Percentiles rank a stretch among this genome's conserved stretches.
Conservation (phyloP, 2,888 invertebrate genomes). For the Celastrina argiolus region DNA sequence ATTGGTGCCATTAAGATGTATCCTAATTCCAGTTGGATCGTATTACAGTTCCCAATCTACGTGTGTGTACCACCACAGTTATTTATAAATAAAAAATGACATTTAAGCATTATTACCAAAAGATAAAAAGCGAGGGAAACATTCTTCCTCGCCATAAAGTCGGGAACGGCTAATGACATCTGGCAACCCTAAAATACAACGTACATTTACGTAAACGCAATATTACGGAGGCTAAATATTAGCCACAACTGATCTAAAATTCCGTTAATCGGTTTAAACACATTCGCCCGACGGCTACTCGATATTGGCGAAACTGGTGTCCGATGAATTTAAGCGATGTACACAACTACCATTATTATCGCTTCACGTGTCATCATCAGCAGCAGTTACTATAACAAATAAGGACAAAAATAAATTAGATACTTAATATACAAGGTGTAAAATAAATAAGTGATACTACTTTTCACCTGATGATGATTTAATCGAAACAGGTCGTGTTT, state of each 20-base stretch:
- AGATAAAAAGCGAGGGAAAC: not conserved
- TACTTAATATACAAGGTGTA: no score
- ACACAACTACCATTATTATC: constrained; percentile 10
- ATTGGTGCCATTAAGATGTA: no score
- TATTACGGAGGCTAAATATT: constrained; percentile 22
- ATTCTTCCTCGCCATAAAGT: not conserved
- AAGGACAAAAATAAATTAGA: no score
- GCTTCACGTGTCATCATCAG: not conserved
- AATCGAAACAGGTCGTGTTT: no score
- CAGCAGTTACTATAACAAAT: not conserved
- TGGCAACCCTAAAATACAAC: constrained; percentile 15
- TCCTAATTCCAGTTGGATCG: no score
- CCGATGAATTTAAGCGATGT: constrained; percentile 13
- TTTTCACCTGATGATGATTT: no score
- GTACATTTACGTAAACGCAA: constrained; percentile 17
- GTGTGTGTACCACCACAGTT: no score
- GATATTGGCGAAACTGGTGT: constrained; percentile 8
- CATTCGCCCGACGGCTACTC: not conserved
- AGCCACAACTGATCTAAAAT: constrained; percentile 18
- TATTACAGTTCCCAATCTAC: no score
- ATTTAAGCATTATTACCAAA: not conserved
- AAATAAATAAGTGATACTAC: no score
- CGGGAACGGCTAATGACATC: constrained; percentile 6
- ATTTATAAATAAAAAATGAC: no score
- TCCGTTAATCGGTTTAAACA: not conserved